Conservation (phyloP, 2,888 invertebrate species). For the Clivina fossor region DNA sequence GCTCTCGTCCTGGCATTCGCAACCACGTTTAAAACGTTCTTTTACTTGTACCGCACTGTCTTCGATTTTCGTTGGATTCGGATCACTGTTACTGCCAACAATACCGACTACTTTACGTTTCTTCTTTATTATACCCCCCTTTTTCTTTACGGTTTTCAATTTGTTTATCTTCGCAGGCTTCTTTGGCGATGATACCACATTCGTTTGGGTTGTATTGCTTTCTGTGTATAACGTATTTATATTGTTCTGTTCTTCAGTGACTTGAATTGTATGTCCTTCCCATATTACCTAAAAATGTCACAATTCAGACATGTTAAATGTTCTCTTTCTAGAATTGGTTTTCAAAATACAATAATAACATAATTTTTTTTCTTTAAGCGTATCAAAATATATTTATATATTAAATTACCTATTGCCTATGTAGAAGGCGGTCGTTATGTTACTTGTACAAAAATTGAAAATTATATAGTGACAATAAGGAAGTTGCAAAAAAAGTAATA, state of each 20-base stretch:
- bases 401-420: too few relatives aligned
- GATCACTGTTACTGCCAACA: constrained; percentile 56
- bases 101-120: constrained; percentile 52
- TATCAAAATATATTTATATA: too few relatives aligned
- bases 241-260: constrained; percentile 54
- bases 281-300: constrained; percentile 60
- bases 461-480: too few relatives aligned
- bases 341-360: too few relatives aligned
- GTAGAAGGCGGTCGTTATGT: too few relatives aligned
- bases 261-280: constrained; percentile 68
- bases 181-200: constrained; percentile 45
- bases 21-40: constrained; percentile 69
- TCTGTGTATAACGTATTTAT: constrained; percentile 49
- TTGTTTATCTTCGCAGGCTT: constrained; percentile 54
- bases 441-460: too few relatives aligned
- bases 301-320: too few relatives aligned
- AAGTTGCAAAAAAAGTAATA: too few relatives aligned
- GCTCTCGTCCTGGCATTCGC: constrained; percentile 75
- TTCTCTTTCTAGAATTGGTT: too few relatives aligned
- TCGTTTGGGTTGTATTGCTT: constrained; percentile 31
- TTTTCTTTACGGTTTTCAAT: constrained; percentile 52
- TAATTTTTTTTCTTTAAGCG: too few relatives aligned
- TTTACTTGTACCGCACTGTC: constrained; percentile 70
- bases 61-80: constrained; percentile 67
- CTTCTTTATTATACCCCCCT: constrained; percentile 52